phyloP scores from a whole-genome alignment of 2,888 invertebrate species.

The Augiades crinisus region DNA sequence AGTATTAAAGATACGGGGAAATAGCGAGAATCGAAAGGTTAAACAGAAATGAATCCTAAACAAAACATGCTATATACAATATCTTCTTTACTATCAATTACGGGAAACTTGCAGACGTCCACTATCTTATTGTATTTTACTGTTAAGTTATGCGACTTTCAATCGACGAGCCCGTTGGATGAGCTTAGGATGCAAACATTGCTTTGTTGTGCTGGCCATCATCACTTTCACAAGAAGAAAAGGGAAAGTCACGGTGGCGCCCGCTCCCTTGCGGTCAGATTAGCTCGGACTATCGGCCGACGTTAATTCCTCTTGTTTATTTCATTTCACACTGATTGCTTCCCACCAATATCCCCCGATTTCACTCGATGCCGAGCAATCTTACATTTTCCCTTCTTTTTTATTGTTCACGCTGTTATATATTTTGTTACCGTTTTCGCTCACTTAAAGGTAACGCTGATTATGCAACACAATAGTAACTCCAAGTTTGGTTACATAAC shows the following conservation, averaged over 20 bases:
- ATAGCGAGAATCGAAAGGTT: background rate
- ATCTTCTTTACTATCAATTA: constrained; percentile 7
- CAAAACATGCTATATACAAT: constrained; percentile 1
- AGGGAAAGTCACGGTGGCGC: constrained; percentile 72
- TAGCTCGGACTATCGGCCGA: constrained; percentile 61
- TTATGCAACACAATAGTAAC: constrained; percentile 3
- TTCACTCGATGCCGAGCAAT: constrained; percentile 45
- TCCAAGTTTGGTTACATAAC: constrained; percentile 40
- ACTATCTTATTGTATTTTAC: constrained; percentile 22
- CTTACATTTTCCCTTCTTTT: constrained; percentile 31
- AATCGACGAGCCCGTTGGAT: constrained; percentile 22
- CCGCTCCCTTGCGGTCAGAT: constrained; percentile 78
- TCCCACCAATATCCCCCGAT: constrained; percentile 46
- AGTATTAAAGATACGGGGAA: background rate
- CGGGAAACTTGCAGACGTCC: constrained; percentile 7
- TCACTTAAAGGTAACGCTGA: constrained; percentile 11
- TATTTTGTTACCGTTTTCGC: background rate
- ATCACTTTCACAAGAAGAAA: constrained; percentile 79
- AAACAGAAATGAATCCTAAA: constrained; percentile 34
- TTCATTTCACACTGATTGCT: constrained; percentile 61
- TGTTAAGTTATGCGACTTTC: constrained; percentile 24
- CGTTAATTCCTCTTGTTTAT: constrained; percentile 73
- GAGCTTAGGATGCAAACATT: constrained; percentile 55
- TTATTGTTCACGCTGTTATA: constrained; percentile 24
- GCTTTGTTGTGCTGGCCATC: constrained; percentile 68